Evolutionary conservation across 2,888 invertebrate genomes (phyloP), one percentile per base, ranked within the genome.

Genomic region (Notocelia uddmanniana): DNA sequence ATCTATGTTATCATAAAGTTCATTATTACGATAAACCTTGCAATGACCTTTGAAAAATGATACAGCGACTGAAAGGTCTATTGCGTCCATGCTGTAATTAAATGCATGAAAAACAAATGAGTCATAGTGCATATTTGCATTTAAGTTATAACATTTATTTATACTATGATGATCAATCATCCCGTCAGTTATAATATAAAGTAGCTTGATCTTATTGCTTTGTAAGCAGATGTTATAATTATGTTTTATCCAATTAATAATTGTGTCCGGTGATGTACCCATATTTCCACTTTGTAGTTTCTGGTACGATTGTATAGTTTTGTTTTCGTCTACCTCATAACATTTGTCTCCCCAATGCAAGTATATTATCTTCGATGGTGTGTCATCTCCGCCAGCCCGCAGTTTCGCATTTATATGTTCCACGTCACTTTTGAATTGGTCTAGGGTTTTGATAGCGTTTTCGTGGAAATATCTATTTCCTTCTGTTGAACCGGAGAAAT

Each of bases 161-260:
- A 52, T 48, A 68, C 75, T 75, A 0, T 1, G 0, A 1, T 2
- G 0, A 15, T 21, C 10, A 18, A 83, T 81, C 58, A 76, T 11
- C 18, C 83, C 84, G 68, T 84, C 82, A 1, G 84, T 84, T 18
- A 84, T 75, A 9, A 84, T 81, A 55, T 83, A 83, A 21, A 84
- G 41, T 54, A 83, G 76, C 31, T 79, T 78, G 18, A 83, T 81
- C 73, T 77, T 76, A 60, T 74, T 41, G 41, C 75, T 73, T 31
- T 76, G 63, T 55, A 23, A 18, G 64, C n/a, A 6, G 1, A 76
- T 72, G 67, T 70, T 50, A 50, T 67, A 31, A 18, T 77, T 69
- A 10, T 59, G 3, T 74, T 76, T 58, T 18, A 80, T 73, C 72
- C 73, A 74, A 1, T 73, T 0, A 11, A 80, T 78, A 59, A 81